These are phyloP conservation scores for Hesperophylax magnus DNA, from an alignment of 1,140 invertebrate species.

Conservation along the genomic window DNA sequence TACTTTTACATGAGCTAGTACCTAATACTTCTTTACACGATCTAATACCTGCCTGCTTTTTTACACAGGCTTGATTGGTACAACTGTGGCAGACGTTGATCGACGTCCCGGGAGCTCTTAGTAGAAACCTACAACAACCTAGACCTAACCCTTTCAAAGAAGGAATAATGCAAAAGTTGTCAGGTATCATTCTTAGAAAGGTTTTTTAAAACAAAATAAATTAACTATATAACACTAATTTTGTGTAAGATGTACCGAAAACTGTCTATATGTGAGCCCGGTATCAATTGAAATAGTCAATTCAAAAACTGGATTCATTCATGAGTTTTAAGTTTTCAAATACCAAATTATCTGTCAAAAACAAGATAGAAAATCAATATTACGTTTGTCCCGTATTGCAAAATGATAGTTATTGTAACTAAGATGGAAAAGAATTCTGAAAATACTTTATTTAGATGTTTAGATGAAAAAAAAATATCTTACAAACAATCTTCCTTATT, in stretches of 20 bases:
- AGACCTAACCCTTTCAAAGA: conserved; percentile 14
- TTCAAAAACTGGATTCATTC: background rate
- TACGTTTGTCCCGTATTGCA: no score
- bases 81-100: conserved; percentile 20
- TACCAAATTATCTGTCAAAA: background rate
- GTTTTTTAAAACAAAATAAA: background rate
- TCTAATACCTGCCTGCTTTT: no score
- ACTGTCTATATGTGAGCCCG: background rate
- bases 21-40: background rate
- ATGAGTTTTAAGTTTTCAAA: background rate
- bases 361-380: no score
- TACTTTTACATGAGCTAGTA: background rate
- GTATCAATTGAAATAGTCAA: no score
- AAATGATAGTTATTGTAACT: no score
- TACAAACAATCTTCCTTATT: no score
- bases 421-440: no score
- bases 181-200: background rate
- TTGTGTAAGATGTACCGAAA: background rate
- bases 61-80: conserved; percentile 1
- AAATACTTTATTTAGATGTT: no score
- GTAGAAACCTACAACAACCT: background rate
- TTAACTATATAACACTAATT: background rate
- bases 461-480: no score
- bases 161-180: background rate
- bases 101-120: background rate